Percentiles rank a stretch among this genome's conserved stretches.
phyloP scores from a whole-genome alignment of 2,113 vertebrate genomes.

The Narcine bancroftii region DNA sequence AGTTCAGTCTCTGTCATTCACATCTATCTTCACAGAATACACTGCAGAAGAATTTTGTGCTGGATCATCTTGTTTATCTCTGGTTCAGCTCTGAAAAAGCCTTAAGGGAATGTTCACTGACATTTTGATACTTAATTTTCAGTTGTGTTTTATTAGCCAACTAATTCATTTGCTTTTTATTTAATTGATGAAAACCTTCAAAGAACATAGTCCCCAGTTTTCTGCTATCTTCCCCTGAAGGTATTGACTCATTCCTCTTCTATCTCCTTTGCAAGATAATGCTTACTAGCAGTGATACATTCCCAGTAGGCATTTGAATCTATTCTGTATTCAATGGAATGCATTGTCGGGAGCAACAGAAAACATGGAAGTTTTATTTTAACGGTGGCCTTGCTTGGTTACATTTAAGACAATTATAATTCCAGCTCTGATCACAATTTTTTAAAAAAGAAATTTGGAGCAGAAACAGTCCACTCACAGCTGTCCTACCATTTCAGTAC shows the following conservation, averaged over 20 bases:
- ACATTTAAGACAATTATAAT: neutral
- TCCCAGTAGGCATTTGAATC: neutral
- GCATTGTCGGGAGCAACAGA: too few species aligned
- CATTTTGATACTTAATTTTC: slow-evolving; percentile 10
- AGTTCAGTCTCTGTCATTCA: neutral
- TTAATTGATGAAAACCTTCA: neutral
- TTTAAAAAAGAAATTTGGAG: too few species aligned
- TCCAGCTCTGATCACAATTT: neutral
- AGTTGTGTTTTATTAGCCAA: slow-evolving; percentile 1
- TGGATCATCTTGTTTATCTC: neutral
- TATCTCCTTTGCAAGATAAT: neutral
- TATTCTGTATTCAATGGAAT: neutral
- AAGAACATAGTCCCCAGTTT: neutral
- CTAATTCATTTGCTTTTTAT: neutral
- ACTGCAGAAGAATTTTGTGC: neutral
- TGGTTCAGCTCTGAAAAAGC: neutral
- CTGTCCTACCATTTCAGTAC: too few species aligned
- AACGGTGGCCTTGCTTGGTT: neutral
- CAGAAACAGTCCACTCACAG: too few species aligned
- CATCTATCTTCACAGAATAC: neutral
- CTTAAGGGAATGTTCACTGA: neutral
- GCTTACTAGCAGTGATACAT: neutral
- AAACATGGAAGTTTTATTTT: too few species aligned
- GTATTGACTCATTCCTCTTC: neutral
- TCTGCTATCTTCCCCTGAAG: neutral